Evolutionary conservation across 2,797 vertebrate genomes (phyloP).

Genomic region (Fratercula arctica): DNA sequence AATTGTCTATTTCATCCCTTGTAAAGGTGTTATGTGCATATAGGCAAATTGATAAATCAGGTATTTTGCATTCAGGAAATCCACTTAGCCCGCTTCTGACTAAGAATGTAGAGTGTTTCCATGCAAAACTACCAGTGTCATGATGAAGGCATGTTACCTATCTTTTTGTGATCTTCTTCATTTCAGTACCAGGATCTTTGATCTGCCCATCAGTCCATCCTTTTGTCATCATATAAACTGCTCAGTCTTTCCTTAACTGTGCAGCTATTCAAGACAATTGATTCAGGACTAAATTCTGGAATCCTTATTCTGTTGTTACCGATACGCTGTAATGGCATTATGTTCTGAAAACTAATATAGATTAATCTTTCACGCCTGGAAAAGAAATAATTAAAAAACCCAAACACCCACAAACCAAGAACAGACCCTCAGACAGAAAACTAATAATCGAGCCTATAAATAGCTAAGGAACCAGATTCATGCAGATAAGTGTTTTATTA

Average conservation of each 20-base stretch:
- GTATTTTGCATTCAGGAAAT: background rate
- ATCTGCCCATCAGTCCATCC: background rate
- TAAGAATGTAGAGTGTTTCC: background rate
- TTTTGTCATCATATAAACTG: background rate
- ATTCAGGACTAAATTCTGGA: background rate
- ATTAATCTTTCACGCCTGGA: background rate
- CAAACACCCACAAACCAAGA: background rate
- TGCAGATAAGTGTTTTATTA: background rate
- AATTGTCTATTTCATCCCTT: background rate
- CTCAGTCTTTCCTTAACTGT: background rate
- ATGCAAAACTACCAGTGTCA: background rate
- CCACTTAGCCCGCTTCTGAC: background rate
- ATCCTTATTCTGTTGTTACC: background rate
- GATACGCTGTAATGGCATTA: background rate
- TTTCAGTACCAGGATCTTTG: background rate
- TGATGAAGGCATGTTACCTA: background rate
- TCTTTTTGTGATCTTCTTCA: background rate
- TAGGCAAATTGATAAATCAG: background rate
- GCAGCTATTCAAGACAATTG: background rate
- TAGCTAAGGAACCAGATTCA: background rate
- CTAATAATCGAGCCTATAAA: background rate
- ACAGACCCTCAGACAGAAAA: background rate
- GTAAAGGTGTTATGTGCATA: background rate
- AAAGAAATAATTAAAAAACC: background rate
- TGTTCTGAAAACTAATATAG: background rate